Percentiles rank a stretch among this genome's conserved stretches.
Conservation (phyloP, 1,140 invertebrate genomes). For the Drosophila seguyi region DNA sequence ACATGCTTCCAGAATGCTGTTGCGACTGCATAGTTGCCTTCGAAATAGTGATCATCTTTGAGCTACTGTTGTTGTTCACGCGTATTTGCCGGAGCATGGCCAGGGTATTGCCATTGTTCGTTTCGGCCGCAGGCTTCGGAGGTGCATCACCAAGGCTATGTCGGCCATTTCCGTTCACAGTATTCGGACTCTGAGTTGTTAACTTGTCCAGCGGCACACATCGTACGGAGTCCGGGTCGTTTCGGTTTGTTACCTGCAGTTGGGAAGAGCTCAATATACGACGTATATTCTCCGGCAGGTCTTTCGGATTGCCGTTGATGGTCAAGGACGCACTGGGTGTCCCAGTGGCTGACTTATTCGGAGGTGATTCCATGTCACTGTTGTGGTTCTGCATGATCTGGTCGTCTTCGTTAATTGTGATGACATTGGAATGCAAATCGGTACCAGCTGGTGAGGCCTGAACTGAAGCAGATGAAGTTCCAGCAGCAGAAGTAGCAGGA, state of each 20-base stretch:
- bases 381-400: not conserved
- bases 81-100: conserved; percentile 45
- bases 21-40: conserved; percentile 11
- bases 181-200: conserved; percentile 11
- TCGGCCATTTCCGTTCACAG: not conserved
- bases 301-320: conserved; percentile 8
- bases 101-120: conserved; percentile 14
- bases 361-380: not conserved
- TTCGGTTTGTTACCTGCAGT: conserved; percentile 23
- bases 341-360: not conserved
- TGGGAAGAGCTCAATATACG: conserved; percentile 26
- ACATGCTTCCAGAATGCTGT: not conserved
- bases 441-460: not conserved
- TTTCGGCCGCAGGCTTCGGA: conserved; percentile 14
- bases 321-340: not conserved
- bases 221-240: conserved; percentile 40
- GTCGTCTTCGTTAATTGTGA: conserved; percentile 29
- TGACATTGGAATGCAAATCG: conserved; percentile 17
- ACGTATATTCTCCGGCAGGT: conserved; percentile 24
- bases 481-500: not conserved
- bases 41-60: conserved; percentile 37
- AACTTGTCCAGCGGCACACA: conserved; percentile 64
- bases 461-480: not conserved
- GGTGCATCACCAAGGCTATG: not conserved
- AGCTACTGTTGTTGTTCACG: conserved; percentile 30